Evolutionary conservation across 1,140 invertebrate genomes (phyloP).

Genomic region (Condylostylus longicornis): DNA sequence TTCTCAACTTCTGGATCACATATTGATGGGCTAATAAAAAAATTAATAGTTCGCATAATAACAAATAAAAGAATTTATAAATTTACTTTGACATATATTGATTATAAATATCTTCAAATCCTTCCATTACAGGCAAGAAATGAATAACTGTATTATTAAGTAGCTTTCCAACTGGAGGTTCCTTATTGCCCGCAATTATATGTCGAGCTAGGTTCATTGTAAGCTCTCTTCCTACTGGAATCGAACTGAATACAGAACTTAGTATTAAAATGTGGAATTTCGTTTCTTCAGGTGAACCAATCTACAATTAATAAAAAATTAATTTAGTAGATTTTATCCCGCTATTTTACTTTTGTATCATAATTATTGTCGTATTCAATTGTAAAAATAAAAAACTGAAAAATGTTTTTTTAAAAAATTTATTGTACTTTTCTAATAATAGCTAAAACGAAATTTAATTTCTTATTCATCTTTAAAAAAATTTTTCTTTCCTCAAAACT

Average conservation of each 20-base stretch:
- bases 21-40: conserved; percentile 15
- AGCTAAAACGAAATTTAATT: too few relatives aligned
- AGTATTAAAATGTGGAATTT: conserved; percentile 70
- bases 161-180: conserved; percentile 45
- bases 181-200: conserved; percentile 51
- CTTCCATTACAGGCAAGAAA: conserved; percentile 47
- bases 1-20: conserved; percentile 24
- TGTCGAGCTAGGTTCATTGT: conserved; percentile 67
- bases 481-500: too few relatives aligned
- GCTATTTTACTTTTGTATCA: too few relatives aligned
- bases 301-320: conserved; percentile 36
- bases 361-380: neutral
- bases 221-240: conserved; percentile 66
- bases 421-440: too few relatives aligned
- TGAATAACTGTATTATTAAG: conserved; percentile 60
- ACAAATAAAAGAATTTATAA: too few relatives aligned
- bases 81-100: conserved; percentile 25
- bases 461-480: too few relatives aligned
- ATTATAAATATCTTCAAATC: conserved; percentile 16
- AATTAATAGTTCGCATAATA: neutral
- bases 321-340: conserved; percentile 3
- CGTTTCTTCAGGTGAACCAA: conserved; percentile 54
- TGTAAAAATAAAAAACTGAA: neutral
- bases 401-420: conserved; percentile 1
- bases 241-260: conserved; percentile 64